Conservation (phyloP, 2,888 invertebrate genomes). For the Dasypolia templi region DNA sequence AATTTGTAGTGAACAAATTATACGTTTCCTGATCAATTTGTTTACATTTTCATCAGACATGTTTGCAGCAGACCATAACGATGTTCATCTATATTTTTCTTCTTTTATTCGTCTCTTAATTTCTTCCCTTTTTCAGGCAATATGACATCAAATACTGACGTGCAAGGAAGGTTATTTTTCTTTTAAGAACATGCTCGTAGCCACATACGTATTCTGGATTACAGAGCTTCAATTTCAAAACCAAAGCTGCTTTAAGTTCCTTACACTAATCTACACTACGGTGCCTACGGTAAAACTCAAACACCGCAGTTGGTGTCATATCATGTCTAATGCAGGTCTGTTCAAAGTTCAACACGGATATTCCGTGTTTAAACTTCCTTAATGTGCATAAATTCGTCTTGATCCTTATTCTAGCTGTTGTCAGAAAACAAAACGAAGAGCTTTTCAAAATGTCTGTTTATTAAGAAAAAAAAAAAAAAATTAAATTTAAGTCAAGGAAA, state of each 20-base stretch:
- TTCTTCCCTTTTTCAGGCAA: background rate
- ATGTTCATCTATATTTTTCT: background rate
- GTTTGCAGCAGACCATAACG: background rate
- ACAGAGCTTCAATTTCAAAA: background rate
- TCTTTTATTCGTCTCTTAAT: background rate
- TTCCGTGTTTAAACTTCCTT: slow-evolving; percentile 23
- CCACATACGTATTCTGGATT: background rate
- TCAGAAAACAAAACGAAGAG: background rate
- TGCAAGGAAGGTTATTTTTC: background rate
- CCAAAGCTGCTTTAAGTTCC: slow-evolving; percentile 7
- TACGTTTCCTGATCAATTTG: background rate
- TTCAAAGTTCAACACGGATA: slow-evolving; percentile 33
- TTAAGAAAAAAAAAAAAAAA: background rate
- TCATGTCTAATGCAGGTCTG: slow-evolving; percentile 34
- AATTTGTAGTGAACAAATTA: no score
- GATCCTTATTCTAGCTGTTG: background rate
- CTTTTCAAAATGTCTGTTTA: background rate
- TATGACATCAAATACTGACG: background rate
- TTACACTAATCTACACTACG: background rate
- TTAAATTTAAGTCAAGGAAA: background rate
- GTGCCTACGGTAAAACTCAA: background rate
- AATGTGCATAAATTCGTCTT: slow-evolving; percentile 16
- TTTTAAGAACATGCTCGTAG: background rate
- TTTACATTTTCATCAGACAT: no score
- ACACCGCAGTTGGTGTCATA: slow-evolving; percentile 25